These are phyloP conservation scores for Andrena bicolor DNA, from an alignment of 2,888 invertebrate species.

Conservation along the genomic window DNA sequence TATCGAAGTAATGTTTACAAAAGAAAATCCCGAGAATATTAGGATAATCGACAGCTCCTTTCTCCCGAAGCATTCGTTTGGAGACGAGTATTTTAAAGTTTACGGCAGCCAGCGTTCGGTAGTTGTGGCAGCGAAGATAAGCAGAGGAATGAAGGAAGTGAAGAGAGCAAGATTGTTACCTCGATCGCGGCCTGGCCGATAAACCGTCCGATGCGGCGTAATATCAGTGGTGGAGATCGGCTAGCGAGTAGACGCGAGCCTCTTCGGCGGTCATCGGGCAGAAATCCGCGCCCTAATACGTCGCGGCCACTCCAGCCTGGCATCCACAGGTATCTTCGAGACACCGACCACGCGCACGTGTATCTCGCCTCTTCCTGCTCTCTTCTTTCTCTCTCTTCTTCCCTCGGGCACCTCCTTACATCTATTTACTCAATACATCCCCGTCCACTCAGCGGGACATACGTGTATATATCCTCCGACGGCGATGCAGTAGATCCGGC, in stretches of 20 bases:
- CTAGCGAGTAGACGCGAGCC: constrained; percentile 26
- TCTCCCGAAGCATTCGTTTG: no score
- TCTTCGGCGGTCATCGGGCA: constrained; percentile 51
- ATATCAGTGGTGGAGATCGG: constrained; percentile 49
- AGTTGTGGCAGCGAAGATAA: neutral
- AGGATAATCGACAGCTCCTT: neutral
- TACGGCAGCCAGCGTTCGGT: neutral
- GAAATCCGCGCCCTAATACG: constrained; percentile 59
- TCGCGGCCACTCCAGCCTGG: constrained; percentile 46
- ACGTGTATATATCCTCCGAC: constrained; percentile 2
- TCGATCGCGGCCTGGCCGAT: constrained; percentile 37
- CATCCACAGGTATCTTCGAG: constrained; percentile 61
- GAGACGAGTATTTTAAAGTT: neutral
- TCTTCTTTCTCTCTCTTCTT: constrained; percentile 21
- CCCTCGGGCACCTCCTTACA: neutral
- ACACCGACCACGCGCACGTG: constrained; percentile 58
- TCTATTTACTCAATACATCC: constrained; percentile 19
- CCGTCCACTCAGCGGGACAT: constrained; percentile 1
- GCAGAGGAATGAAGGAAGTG: constrained; percentile 10
- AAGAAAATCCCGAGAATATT: neutral
- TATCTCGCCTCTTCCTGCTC: constrained; percentile 52
- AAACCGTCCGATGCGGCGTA: constrained; percentile 46
- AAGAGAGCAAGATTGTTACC: constrained; percentile 39
- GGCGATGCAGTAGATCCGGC: neutral
- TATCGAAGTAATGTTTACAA: neutral